Base-by-base conservation (phyloP, 2,113 vertebrate genomes). In the Elanus axillaris region DNA sequence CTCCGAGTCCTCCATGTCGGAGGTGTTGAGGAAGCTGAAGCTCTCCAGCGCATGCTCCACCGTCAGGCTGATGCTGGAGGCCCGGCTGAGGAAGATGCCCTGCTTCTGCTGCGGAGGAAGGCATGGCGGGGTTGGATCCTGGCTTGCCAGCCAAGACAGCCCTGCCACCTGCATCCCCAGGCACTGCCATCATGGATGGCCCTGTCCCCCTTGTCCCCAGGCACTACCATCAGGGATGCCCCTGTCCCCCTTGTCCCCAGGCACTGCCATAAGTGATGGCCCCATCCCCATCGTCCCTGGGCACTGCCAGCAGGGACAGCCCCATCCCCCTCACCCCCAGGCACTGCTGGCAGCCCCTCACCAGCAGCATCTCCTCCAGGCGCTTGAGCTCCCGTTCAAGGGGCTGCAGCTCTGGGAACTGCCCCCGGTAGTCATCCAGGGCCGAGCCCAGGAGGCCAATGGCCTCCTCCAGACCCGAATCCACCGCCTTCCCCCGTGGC, bases 1-100 rank as follows among this genome's bases (percentile, higher is more conserved):
- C 56, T 98, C 98, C 0, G 94, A 98, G 68, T 99, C 98, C 45
- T 99, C 99, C 71, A 98, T 98, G 96, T 99, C 99, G 0, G 99
- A 98, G 13, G 98, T 98, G 72, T 99, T 99, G 86, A 99, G 99
- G 96, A 99, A 99, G 96, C 99, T 99, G 88, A 99, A 99, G 97
- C 99, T 99, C 95, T 99, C 99, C 83, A 99, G 97, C 0, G 99
- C 99, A 0, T 99, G 99, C 91, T 99, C 99, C 94, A 99, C 99
- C 0, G 99, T 98, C 93, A 99, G 98, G 96, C 99, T 99, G 69
- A 98, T 97, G 86, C 99, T 99, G 92, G 99, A 99, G 4, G 99
- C 98, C 22, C 99, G 98, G 96, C 99, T 99, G 48, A 98, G 98
- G 91, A 98, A 99, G 31, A 98, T 69, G 0, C 98, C 99, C 97